phyloP scores from a whole-genome alignment of 2,797 vertebrate genomes.

The Chlorospingus flavigularis region DNA sequence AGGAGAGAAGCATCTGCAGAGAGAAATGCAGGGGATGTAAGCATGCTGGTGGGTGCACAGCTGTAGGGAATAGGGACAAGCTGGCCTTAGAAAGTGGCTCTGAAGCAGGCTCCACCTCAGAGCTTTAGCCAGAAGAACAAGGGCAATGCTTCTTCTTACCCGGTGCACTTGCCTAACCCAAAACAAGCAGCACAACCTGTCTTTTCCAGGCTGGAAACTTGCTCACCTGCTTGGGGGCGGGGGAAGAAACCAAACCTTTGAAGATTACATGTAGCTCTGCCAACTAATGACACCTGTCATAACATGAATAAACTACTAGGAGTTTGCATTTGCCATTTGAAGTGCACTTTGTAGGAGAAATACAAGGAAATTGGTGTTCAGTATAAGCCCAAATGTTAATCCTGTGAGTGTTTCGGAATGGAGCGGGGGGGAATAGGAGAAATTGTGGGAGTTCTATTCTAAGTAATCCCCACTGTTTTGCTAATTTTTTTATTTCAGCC shows the following conservation, averaged over 20 bases:
- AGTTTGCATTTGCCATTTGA: neutral
- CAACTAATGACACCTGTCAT: conserved; percentile 23
- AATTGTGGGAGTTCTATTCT: neutral
- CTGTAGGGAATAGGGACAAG: neutral
- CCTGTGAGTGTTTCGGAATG: accelerated
- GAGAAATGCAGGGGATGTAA: neutral
- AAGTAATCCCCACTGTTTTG: neutral
- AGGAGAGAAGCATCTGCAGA: neutral
- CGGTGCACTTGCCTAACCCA: neutral
- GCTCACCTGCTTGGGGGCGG: neutral
- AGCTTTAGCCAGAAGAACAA: neutral
- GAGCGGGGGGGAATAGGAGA: neutral
- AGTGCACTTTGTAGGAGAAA: conserved; percentile 1
- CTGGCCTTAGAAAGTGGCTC: neutral
- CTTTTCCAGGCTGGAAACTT: conserved; percentile 2
- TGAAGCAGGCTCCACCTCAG: neutral
- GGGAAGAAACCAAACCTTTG: neutral
- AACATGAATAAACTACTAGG: conserved; percentile 11
- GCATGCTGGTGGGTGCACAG: neutral
- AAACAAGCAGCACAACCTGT: neutral
- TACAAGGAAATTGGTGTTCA: neutral
- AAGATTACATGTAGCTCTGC: neutral
- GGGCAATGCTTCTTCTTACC: neutral
- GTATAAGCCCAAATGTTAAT: neutral
- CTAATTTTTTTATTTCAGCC: neutral